Conservation (phyloP, 2,888 invertebrate genomes). For the Hyposoter didymator region DNA sequence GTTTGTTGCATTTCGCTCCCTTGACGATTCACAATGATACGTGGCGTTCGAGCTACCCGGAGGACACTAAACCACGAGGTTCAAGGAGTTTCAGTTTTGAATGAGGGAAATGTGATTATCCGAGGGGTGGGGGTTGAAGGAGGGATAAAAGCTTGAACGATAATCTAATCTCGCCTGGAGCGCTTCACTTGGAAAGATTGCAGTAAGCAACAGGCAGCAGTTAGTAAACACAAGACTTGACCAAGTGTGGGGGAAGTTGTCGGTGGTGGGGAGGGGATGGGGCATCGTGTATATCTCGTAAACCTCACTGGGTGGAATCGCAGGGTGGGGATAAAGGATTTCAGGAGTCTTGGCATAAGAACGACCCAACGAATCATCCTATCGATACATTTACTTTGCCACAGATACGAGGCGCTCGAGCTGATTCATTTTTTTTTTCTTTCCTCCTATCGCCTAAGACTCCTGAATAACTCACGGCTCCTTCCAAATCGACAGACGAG, state of each 20-base stretch:
- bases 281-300: background rate
- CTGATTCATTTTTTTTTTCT: conserved; percentile 16
- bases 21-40: background rate
- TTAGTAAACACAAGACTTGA: conserved; percentile 12
- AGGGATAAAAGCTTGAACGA: conserved; percentile 71
- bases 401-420: background rate
- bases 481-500: background rate
- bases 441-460: background rate
- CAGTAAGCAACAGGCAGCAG: conserved; percentile 14
- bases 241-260: background rate
- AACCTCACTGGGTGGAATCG: conserved; percentile 3
- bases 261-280: background rate
- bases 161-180: conserved; percentile 76
- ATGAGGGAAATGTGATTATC: conserved; percentile 72
- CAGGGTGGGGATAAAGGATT: conserved; percentile 18
- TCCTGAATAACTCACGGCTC: background rate
- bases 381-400: conserved; percentile 10
- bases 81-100: conserved; percentile 79
- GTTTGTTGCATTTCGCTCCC: background rate
- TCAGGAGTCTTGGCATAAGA: conserved; percentile 12
- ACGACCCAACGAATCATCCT: conserved; percentile 14
- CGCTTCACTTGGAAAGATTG: conserved; percentile 43
- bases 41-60: conserved; percentile 56
- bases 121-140: conserved; percentile 54
- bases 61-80: conserved; percentile 75